Base-by-base conservation (phyloP, 2,113 vertebrate species). In the Lutjanus erythropterus region DNA sequence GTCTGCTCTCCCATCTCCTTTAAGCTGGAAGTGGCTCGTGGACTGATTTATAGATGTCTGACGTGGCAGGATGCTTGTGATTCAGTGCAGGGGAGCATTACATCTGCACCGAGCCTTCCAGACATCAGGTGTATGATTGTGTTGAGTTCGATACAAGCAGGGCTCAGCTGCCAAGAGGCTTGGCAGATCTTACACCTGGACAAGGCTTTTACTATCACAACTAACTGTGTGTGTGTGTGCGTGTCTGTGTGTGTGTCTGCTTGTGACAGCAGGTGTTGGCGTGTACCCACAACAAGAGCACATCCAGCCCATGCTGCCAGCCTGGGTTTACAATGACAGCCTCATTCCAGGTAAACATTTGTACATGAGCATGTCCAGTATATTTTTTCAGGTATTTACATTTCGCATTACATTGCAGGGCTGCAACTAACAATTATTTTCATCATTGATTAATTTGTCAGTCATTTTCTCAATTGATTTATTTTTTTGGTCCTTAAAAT, bases 301-400 rank as follows among this genome's bases (percentile, higher is more conserved):
- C 68, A 96, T 97, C 80, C 97, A 97, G 91, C 94, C 96, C 41
- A 94, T 98, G 89, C 86, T 97, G 92, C 97, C 98, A 72, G 90
- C 96, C 52, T 99, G 98, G 98, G 92, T 99, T 91, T 99, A 97
- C 94, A 99, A 97, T 0, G 97, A 99, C 86, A 96, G 83, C 88
- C 95, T 98, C 78, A 93, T 99, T 80, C 98, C 98, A 96, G 98
- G 98, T 99, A 96, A 93, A 89, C 67, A 73, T 49, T 77, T 69
- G 21, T 21, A 31, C 25, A 35, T 27, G 2, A 64, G 59, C n/a
- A 33, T 21, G 12, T n/a, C 33, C 25, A 23, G 9, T 29, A 9
- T 79, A 47, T 10, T 21, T 5, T 41, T n/a, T 60, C 56, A 69
- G 5, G 56, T 33, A 9, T 59, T 71, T 0, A 35, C 47, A 65